Evolutionary conservation across 2,113 vertebrate genomes (phyloP), one percentile per base, ranked within the genome.

Genomic region (Myotis brandtii): DNA sequence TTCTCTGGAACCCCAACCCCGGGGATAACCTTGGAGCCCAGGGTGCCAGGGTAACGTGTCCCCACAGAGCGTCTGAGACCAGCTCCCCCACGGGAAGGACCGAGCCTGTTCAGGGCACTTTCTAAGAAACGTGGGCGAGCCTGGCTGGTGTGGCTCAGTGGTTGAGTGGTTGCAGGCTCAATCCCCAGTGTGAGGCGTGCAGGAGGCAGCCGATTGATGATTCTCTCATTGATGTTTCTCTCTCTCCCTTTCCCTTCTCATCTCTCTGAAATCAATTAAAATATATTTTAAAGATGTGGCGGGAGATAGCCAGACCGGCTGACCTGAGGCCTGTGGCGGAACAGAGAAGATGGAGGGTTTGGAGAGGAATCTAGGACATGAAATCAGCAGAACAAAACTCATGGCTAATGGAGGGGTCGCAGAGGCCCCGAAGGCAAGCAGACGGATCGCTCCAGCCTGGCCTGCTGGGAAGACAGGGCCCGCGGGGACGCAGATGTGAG

Each of bases 401-500:
- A 5, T 52, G 59, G 50, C 37, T 27, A 21, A 54, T 1, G 23
- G 48, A 69, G 46, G 13, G 43, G 37, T 18, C 0, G 0, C 46
- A 0, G 34, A 10, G 9, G 21, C 21, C 56, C 52, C 5, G 20
- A 7, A 34, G 16, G 40, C 50, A 43, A 40, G 62, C 3, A n/a
- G 40, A 54, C 12, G 14, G 6, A 59, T 23, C 37, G 1, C 17
- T 69, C 46, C 2, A 8, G 81, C 25, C 52, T 16, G 34, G 13
- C 6, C 25, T 34, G 9, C 34, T 4, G 21, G 21, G 87, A 54
- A 7, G 16, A 6, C 20, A 32, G 23, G 18, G 5, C 34, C 9
- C 11, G 3, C 12, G 10, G 16, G 10, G 56, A 30, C 2, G 1
- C 3, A 2, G 23, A 9, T 0, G 1, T 34, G 40, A 6, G 52